These are phyloP conservation scores for Falco berigora DNA, from an alignment of 2,797 vertebrate species.

Conservation along the genomic window DNA sequence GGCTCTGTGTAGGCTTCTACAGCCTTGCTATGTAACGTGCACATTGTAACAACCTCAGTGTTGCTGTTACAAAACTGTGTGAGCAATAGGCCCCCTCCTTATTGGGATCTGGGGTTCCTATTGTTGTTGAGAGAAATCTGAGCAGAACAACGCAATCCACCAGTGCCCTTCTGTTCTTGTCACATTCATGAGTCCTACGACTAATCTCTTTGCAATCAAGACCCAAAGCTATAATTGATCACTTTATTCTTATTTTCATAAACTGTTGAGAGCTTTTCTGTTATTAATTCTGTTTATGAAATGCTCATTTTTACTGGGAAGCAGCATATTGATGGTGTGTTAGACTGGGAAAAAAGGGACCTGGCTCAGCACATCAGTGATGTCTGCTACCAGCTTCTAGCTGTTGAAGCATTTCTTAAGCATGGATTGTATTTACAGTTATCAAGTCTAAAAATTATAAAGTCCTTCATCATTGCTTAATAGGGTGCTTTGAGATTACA, in stretches of 20 bases:
- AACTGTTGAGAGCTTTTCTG: background rate
- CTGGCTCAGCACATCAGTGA: background rate
- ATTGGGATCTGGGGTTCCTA: background rate
- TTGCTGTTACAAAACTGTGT: background rate
- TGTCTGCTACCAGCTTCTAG: background rate
- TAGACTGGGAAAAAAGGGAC: background rate
- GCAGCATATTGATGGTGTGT: background rate
- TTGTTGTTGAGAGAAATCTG: background rate
- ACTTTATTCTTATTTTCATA: conserved; percentile 8
- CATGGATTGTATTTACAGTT: background rate
- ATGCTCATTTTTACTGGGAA: background rate
- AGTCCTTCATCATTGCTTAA: background rate
- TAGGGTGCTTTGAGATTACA: background rate
- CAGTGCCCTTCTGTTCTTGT: background rate
- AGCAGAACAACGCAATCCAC: background rate
- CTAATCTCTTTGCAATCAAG: background rate
- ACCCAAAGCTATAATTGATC: background rate
- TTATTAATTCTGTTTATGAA: background rate
- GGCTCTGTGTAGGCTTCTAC: background rate
- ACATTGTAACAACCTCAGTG: background rate
- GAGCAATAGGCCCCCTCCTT: background rate
- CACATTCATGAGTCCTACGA: background rate
- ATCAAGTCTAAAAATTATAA: background rate
- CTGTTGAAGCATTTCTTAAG: background rate
- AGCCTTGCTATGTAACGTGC: background rate